phyloP scores from a whole-genome alignment of 1,140 invertebrate species.

The Pseudachorutes palmiensis region DNA sequence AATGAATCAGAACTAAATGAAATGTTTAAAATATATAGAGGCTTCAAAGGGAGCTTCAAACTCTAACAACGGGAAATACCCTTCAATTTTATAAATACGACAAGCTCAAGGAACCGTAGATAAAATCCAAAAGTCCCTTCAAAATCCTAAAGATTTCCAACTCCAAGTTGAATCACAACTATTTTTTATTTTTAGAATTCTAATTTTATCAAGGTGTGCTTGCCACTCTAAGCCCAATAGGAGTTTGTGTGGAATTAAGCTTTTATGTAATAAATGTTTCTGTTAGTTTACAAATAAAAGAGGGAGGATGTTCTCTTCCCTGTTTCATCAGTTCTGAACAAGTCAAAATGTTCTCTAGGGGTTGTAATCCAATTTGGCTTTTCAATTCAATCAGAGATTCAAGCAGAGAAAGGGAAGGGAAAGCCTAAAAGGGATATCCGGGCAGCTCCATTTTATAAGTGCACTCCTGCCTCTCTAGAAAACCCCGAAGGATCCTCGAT shows the following conservation, averaged over 20 bases:
- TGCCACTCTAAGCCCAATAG: not conserved
- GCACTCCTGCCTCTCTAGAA: too few relatives aligned
- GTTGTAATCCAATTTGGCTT: constrained; percentile 40
- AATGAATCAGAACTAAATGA: constrained; percentile 22
- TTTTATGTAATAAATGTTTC: not conserved
- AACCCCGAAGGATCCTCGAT: not conserved
- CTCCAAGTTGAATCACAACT: constrained; percentile 9
- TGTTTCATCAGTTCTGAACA: constrained; percentile 35
- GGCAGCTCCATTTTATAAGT: too few relatives aligned
- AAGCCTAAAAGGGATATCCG: not conserved
- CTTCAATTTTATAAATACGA: not conserved
- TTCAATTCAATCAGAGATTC: constrained; percentile 39
- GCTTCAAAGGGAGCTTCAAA: not conserved
- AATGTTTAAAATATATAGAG: constrained; percentile 4
- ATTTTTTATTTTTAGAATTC: not conserved
- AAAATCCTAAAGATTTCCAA: too few relatives aligned
- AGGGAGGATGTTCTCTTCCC: constrained; percentile 19
- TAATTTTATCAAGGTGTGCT: not conserved
- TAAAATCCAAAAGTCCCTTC: not conserved
- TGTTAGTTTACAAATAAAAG: too few relatives aligned
- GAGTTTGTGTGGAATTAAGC: not conserved
- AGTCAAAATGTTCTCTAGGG: constrained; percentile 38
- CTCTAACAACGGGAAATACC: not conserved
- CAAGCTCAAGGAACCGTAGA: not conserved
- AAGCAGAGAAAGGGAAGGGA: constrained; percentile 13